phyloP scores from a whole-genome alignment of 2,888 invertebrate genomes.

The Sphaeridia pumilis region DNA sequence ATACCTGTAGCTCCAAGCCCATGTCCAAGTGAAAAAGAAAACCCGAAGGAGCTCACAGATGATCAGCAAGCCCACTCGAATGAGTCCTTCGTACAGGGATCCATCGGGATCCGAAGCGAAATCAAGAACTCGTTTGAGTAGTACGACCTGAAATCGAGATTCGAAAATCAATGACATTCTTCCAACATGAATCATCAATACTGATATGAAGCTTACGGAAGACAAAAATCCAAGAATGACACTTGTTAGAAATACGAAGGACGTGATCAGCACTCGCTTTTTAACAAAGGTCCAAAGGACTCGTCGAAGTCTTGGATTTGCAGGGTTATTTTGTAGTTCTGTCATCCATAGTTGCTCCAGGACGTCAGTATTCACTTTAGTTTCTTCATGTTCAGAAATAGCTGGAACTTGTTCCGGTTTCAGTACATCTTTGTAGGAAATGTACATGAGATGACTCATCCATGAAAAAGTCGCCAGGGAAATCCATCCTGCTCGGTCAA shows the following conservation, averaged over 20 bases:
- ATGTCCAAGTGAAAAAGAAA: conserved; percentile 43
- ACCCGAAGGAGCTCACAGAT: conserved; percentile 43
- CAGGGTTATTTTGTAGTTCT: conserved; percentile 39
- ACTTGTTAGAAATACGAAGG: conserved; percentile 41
- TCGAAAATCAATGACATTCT: conserved; percentile 3
- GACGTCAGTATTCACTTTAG: conserved; percentile 37
- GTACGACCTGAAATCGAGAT: conserved; percentile 40
- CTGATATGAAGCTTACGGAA: conserved; percentile 40
- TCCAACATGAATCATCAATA: background rate
- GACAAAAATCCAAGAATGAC: conserved; percentile 44
- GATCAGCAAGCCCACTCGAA: conserved; percentile 43
- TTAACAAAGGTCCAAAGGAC: conserved; percentile 45
- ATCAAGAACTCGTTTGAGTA: conserved; percentile 43
- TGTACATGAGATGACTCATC: conserved; percentile 45
- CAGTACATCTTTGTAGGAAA: conserved; percentile 43
- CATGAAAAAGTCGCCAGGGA: conserved; percentile 43
- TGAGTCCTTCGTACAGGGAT: conserved; percentile 41
- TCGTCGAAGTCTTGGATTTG: conserved; percentile 41
- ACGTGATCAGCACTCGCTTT: conserved; percentile 42
- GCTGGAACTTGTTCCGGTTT: conserved; percentile 36
- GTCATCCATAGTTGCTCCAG: conserved; percentile 46
- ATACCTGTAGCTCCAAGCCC: conserved; percentile 44
- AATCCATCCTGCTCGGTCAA: conserved; percentile 43
- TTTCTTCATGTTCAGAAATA: conserved; percentile 23
- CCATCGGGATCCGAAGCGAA: conserved; percentile 41